Base-by-base conservation (phyloP, 92 coral and sea anemone species). In the Phenganax stokvisi region DNA sequence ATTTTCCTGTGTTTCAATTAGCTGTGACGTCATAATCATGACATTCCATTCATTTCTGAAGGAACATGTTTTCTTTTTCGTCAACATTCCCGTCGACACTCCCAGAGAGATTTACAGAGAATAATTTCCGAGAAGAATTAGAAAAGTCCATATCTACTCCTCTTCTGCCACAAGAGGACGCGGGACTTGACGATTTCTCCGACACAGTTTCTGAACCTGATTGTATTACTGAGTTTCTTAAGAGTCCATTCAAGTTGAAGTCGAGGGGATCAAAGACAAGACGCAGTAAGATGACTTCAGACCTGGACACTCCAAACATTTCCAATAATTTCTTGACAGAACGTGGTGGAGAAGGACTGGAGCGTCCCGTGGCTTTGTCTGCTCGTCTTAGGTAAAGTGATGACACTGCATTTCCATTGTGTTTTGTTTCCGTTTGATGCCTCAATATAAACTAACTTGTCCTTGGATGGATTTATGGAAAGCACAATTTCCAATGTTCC, bases 141-240 rank as follows among this genome's bases (percentile, higher is more conserved):
- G 81, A 76, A 51, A 76, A 76, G 56, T 76, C 81, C 37, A 76
- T 25, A 57, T 58, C 69, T 6, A 76, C 69, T 59, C 81, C 81
- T 57, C 7, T 52, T 3, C 15, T 60, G 6, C 64, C 27, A 37
- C 51, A 44, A 37, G 60, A 59, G 10, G 81, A 75, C 66, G 80
- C 57, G 25, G 11, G 11, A 30, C 29, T 30, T 52, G 51, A 61
- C 10, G 55, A 56, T 57, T 76, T 58, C 56, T 60, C 69, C 25
- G 81, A 76, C 71, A 76, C 81, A 25, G 81, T 76, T 60, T 76
- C 81, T 3, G 81, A 76, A 59, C 81, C 81, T 7, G 81, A 76
- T 28, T 69, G 51, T 16, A 6, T 57, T 59, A 12, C 81, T 9
- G 30, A 29, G 9, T 57, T 76, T 10, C 55, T 28, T 13, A 57